These are phyloP conservation scores for Glossophaga mutica DNA, from an alignment of 2,797 vertebrate genomes.

Conservation along the genomic window DNA sequence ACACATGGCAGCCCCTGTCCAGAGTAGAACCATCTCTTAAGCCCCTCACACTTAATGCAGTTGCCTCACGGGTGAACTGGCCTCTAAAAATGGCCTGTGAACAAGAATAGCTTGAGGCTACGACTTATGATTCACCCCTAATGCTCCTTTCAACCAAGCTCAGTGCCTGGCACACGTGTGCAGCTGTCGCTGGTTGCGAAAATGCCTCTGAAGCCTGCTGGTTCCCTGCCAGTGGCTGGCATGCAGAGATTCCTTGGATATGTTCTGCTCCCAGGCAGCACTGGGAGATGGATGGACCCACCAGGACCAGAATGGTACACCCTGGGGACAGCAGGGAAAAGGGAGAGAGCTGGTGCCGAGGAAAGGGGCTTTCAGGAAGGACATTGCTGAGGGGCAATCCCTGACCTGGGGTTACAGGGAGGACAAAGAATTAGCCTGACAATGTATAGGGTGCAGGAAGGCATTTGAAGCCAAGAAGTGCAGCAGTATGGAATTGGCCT, in stretches of 20 bases:
- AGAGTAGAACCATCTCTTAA: not conserved
- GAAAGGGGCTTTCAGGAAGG: not conserved
- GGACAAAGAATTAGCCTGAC: not conserved
- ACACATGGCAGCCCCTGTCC: not conserved
- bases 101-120: not conserved
- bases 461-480: not conserved
- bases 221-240: not conserved
- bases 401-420: not conserved
- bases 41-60: not conserved
- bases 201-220: not conserved
- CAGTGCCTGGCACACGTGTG: not conserved
- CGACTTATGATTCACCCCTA: too few species aligned
- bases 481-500: accelerated
- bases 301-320: not conserved
- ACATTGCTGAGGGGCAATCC: accelerated
- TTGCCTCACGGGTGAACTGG: not conserved
- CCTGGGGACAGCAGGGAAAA: not conserved
- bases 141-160: not conserved
- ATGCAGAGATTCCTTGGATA: not conserved
- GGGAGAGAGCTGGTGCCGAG: not conserved
- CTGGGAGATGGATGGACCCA: not conserved
- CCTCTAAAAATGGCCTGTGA: not conserved
- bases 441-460: not conserved
- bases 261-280: not conserved
- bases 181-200: not conserved